Evolutionary conservation across 1,140 invertebrate species (phyloP), one percentile per base, ranked within the genome.

Genomic region (Ephestia elutella): DNA sequence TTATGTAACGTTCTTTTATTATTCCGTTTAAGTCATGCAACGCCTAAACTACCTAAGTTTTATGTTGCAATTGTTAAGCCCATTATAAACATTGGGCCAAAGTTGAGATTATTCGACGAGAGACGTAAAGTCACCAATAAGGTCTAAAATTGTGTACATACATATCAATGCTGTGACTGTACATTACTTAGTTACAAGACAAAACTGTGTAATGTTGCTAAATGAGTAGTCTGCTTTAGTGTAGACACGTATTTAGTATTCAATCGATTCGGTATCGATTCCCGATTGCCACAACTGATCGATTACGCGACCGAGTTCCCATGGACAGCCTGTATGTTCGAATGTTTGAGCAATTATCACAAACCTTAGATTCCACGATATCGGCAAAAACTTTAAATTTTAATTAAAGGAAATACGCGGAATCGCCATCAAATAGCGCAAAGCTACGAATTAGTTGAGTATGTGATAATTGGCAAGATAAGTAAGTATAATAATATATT

Each of bases 341-440:
- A 44, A 44, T 44, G 38, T 44, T 44, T n/a, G 38, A 44, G 38
- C n/a, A 44, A 44, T 44, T 44, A 44, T 15, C 38, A 17, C 38
- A 44, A 44, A 44, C 38, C 7, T 44, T 15, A 15, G 38, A 44
- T 44, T 44, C 38, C 38, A n/a, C 7, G 38, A 15, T 44, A 44
- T 5, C 10, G 38, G 7, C 15, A 44, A 15, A 44, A 44, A 44
- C 13, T 0, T 15, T 44, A 0, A 44, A 44, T 15, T 44, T 44
- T 44, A 44, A 44, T 44, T 44, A 15, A 44, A 44, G 38, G 38
- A 44, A 44, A 44, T 44, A 44, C 13, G 15, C 13, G 5, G n/a
- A 44, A 44, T 44, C 38, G 13, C n/a, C 10, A 10, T 44, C 13
- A 44, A 44, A 44, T 44, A 44, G 15, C n/a, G 13, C 13, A 1